Evolutionary conservation across 2,113 vertebrate genomes (phyloP).

Genomic region (Jaculus jaculus): DNA sequence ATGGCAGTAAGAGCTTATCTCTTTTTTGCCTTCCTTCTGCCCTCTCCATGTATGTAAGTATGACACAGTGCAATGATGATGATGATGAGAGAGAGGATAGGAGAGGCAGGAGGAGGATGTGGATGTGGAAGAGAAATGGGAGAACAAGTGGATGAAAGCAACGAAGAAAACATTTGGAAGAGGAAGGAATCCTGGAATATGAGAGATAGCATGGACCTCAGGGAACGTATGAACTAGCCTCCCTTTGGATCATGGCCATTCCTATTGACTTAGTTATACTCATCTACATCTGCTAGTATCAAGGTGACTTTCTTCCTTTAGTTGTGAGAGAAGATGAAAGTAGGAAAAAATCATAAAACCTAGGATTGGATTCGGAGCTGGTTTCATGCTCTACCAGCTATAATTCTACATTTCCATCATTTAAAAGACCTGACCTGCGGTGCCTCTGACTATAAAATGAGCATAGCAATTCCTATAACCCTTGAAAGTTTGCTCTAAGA

Average conservation of each 20-base stretch:
- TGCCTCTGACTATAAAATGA: constrained; percentile 6
- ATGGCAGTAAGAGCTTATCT: not conserved
- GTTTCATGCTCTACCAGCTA: not conserved
- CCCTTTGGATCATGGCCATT: not conserved
- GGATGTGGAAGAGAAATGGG: not conserved
- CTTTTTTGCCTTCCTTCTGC: not conserved
- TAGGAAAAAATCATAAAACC: not conserved
- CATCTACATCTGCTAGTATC: not conserved
- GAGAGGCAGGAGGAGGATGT: not conserved
- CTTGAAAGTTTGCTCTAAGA: constrained; percentile 16
- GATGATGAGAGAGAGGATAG: not conserved
- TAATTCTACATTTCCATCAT: not conserved
- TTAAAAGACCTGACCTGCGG: not conserved
- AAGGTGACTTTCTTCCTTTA: not conserved
- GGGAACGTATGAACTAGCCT: not conserved
- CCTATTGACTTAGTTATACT: not conserved
- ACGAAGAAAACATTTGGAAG: not conserved
- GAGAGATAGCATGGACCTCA: not conserved
- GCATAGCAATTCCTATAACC: not conserved
- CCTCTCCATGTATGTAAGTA: not conserved
- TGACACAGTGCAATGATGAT: not conserved
- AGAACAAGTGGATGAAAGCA: not conserved
- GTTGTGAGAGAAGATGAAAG: not conserved
- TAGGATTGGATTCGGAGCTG: not conserved
- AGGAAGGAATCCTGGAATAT: constrained; percentile 6